phyloP scores from a whole-genome alignment of 1,140 invertebrate genomes.

The Aphidius gifuensis region DNA sequence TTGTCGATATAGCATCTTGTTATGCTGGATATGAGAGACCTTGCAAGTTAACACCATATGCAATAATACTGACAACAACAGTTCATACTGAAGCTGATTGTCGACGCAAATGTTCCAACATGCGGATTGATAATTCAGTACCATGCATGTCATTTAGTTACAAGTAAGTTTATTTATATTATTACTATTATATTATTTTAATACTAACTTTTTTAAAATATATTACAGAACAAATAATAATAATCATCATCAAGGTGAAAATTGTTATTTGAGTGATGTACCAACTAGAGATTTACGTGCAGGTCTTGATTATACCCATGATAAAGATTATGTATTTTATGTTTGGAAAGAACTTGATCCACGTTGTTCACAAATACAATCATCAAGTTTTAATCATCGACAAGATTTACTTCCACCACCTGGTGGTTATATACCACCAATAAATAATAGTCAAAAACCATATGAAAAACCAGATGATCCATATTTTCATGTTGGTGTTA shows the following conservation, averaged over 20 bases:
- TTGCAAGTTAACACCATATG: constrained; percentile 63
- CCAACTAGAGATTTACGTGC: constrained; percentile 65
- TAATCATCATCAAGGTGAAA: constrained; percentile 40
- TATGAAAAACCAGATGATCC: constrained; percentile 17
- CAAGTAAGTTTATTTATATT: constrained; percentile 41
- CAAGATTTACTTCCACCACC: constrained; percentile 14
- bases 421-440: neutral
- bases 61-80: constrained; percentile 61
- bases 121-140: constrained; percentile 58
- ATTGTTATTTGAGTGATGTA: constrained; percentile 70
- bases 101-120: constrained; percentile 64
- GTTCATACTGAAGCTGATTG: constrained; percentile 66
- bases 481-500: constrained; percentile 17
- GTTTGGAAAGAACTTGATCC: constrained; percentile 61
- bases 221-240: constrained; percentile 26
- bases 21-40: constrained; percentile 70
- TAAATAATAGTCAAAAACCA: constrained; percentile 4
- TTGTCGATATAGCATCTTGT: constrained; percentile 46
- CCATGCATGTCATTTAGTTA: constrained; percentile 72
- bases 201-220: constrained; percentile 6
- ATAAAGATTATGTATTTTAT: constrained; percentile 62
- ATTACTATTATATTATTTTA: neutral
- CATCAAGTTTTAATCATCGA: neutral
- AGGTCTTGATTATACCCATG: constrained; percentile 63
- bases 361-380: constrained; percentile 34